Evolutionary conservation across 2,113 vertebrate species (phyloP).

Genomic region (Strix uralensis): DNA sequence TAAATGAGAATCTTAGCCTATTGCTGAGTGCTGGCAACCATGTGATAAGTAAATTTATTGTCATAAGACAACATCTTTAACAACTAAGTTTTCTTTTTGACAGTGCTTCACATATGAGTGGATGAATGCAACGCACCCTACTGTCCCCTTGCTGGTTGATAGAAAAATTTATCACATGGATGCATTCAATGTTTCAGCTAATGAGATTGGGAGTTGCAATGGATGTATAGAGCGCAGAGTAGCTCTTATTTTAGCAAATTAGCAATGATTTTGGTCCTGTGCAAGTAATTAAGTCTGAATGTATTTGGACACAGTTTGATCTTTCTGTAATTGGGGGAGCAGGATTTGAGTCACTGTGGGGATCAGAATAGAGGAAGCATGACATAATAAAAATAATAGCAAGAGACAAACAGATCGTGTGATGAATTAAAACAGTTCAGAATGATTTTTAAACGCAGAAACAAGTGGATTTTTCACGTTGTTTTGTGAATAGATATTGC

Average conservation of each 20-base stretch:
- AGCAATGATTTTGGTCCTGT: slow-evolving; percentile 18
- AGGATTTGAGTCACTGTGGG: background rate
- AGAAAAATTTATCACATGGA: background rate
- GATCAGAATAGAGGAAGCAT: slow-evolving; percentile 8
- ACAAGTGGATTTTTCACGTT: background rate
- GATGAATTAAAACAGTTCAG: background rate
- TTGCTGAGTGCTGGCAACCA: background rate
- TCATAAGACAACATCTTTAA: background rate
- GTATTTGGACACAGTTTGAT: slow-evolving; percentile 29
- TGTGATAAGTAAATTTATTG: background rate
- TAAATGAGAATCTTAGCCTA: background rate
- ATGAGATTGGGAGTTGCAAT: background rate
- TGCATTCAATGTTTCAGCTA: background rate
- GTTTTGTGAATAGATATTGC: background rate
- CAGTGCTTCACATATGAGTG: background rate
- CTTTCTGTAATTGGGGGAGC: background rate
- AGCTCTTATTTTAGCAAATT: slow-evolving; percentile 28
- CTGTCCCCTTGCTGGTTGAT: background rate
- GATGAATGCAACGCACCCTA: background rate
- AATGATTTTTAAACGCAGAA: background rate
- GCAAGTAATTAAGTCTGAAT: slow-evolving; percentile 25
- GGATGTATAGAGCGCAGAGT: background rate
- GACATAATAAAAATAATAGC: background rate
- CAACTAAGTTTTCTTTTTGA: background rate
- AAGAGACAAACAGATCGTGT: background rate